These are phyloP conservation scores for Orthosia cruda DNA, from an alignment of 2,888 invertebrate species.

Conservation along the genomic window DNA sequence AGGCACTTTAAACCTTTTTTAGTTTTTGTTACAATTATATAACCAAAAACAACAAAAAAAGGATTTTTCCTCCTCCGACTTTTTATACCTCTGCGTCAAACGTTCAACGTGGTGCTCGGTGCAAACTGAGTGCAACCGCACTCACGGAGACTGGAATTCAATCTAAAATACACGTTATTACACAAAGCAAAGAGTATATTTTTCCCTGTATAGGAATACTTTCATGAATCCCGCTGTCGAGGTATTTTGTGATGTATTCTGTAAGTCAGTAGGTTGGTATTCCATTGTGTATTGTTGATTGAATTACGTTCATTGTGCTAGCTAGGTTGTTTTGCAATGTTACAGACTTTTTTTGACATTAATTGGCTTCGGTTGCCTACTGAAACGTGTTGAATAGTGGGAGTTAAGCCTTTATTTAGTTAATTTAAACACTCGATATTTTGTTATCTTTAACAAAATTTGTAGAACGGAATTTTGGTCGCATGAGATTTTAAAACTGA, in stretches of 20 bases:
- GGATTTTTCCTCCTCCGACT: constrained; percentile 46
- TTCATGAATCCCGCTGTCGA: constrained; percentile 53
- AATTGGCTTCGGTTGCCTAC: constrained; percentile 53
- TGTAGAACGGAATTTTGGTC: background rate
- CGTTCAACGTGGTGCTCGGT: constrained; percentile 65
- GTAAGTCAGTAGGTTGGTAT: constrained; percentile 37
- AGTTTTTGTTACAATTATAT: constrained; percentile 26
- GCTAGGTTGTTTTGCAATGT: constrained; percentile 59
- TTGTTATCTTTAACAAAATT: background rate
- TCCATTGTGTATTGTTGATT: constrained; percentile 43
- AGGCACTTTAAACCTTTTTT: background rate
- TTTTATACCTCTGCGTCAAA: constrained; percentile 55
- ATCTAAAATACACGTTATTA: constrained; percentile 18
- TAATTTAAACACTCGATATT: background rate
- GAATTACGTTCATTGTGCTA: constrained; percentile 55
- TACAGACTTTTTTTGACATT: constrained; percentile 45
- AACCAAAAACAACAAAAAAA: constrained; percentile 12
- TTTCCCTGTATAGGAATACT: constrained; percentile 28
- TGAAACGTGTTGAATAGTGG: constrained; percentile 29
- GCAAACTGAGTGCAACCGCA: constrained; percentile 82
- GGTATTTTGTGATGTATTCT: constrained; percentile 57
- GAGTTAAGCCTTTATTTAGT: background rate
- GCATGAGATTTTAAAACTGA: too few relatives aligned
- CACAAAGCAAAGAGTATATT: constrained; percentile 21
- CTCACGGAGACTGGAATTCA: constrained; percentile 50